Evolutionary conservation across 1,140 invertebrate genomes (phyloP).

Genomic region (Thalassaphorura encarpata): DNA sequence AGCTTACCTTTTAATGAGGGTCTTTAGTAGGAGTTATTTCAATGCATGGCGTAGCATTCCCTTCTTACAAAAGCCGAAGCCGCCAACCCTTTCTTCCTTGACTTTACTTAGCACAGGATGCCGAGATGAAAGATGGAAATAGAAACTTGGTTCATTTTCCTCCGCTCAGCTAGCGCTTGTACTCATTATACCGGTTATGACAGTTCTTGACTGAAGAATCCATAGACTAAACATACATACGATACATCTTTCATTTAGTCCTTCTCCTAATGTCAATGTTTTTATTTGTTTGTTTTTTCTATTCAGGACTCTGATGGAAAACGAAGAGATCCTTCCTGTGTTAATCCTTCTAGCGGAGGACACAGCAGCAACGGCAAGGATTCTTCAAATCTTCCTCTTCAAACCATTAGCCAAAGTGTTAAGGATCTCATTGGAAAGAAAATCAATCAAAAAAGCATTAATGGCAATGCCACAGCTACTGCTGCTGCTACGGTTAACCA

Average conservation of each 20-base stretch:
- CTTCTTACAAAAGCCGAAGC: too few species aligned
- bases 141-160: too few species aligned
- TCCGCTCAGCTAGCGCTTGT: too few species aligned
- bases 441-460: slow-evolving; percentile 70
- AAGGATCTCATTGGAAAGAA: slow-evolving; percentile 81
- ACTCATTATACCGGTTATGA: too few species aligned
- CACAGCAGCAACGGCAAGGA: slow-evolving; percentile 47
- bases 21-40: too few species aligned
- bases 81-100: too few species aligned
- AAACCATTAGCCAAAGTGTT: slow-evolving; percentile 77
- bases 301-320: slow-evolving; percentile 70
- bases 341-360: not conserved
- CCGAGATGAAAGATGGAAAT: too few species aligned
- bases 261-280: not conserved
- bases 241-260: not conserved
- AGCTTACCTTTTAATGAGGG: too few species aligned
- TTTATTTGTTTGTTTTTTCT: slow-evolving; percentile 2
- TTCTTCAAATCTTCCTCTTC: slow-evolving; percentile 61
- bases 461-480: slow-evolving; percentile 27
- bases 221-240: not conserved
- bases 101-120: too few species aligned
- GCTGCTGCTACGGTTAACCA: too few species aligned
- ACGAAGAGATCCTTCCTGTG: slow-evolving; percentile 57
- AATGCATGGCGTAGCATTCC: too few species aligned
- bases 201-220: too few species aligned